Conservation (phyloP, 2,797 vertebrate species). For the Brotula barbata region DNA sequence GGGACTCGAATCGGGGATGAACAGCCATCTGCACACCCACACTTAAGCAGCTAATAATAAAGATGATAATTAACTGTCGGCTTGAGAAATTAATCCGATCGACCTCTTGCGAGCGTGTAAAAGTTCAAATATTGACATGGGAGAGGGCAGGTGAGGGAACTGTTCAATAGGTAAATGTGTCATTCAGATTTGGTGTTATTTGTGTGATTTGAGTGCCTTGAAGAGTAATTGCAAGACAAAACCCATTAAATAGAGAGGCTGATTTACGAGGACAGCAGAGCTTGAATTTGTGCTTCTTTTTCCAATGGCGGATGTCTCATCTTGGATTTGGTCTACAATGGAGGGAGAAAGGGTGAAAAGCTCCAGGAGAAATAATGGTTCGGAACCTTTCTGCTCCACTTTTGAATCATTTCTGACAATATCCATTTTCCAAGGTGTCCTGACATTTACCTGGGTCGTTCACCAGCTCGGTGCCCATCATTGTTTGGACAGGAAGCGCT, state of each 20-base stretch:
- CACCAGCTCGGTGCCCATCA: constrained; percentile 26
- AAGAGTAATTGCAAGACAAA: constrained; percentile 13
- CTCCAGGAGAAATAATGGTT: constrained; percentile 28
- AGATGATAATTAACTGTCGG: constrained; percentile 68
- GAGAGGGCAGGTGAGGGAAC: constrained; percentile 1
- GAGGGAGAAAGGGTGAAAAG: not conserved
- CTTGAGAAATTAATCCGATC: constrained; percentile 89
- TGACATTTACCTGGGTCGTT: constrained; percentile 65
- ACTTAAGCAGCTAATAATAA: constrained; percentile 61
- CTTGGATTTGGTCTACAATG: not conserved
- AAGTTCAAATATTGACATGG: constrained; percentile 51
- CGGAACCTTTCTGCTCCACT: constrained; percentile 39
- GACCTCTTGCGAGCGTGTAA: constrained; percentile 79
- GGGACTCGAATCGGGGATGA: constrained; percentile 81
- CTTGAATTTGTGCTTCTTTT: too few species aligned
- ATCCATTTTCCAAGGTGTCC: constrained; percentile 41
- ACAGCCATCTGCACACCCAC: constrained; percentile 78
- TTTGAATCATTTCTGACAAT: constrained; percentile 37
- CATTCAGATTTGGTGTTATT: constrained; percentile 5
- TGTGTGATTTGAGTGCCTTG: constrained; percentile 19
- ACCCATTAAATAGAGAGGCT: constrained; percentile 2
- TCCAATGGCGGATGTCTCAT: too few species aligned
- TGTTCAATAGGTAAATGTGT: not conserved
- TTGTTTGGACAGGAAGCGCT: constrained; percentile 45
- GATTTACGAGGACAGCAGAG: too few species aligned